Evolutionary conservation across 2,113 vertebrate species (phyloP).

Genomic region (Hemicordylus capensis): DNA sequence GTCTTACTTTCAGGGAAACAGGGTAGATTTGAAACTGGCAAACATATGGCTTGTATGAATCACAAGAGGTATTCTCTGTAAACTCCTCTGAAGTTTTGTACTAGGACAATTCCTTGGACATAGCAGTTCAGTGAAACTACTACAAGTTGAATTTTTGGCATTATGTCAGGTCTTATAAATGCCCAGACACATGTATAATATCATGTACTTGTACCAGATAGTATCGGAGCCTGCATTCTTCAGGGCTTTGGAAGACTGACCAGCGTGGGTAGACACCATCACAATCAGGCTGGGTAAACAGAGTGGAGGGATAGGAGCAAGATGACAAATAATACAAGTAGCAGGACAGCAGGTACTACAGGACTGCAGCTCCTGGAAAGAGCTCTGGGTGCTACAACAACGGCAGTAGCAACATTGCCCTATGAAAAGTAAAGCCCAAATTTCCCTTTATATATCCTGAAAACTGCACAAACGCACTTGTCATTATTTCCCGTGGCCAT

Average conservation of each 20-base stretch:
- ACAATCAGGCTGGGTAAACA: neutral
- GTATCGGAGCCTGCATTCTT: too few species aligned
- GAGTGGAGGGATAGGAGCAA: neutral
- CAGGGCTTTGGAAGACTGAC: too few species aligned
- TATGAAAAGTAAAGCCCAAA: neutral
- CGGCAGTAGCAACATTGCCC: neutral
- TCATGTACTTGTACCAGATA: too few species aligned
- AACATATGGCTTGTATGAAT: slow-evolving; percentile 44
- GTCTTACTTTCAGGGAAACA: too few species aligned
- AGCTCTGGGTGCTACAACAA: neutral
- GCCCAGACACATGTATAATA: too few species aligned
- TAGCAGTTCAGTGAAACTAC: too few species aligned
- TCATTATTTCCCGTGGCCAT: too few species aligned
- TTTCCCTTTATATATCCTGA: neutral
- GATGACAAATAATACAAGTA: neutral
- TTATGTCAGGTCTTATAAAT: too few species aligned
- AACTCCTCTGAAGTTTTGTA: slow-evolving; percentile 28
- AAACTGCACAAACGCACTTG: too few species aligned
- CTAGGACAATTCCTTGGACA: too few species aligned
- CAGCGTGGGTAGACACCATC: slow-evolving; percentile 28
- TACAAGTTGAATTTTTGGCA: too few species aligned
- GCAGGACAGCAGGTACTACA: neutral
- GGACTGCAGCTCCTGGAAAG: neutral
- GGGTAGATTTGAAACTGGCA: slow-evolving; percentile 56
- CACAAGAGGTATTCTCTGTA: slow-evolving; percentile 50